Evolutionary conservation across 2,888 invertebrate species (phyloP), one percentile per base, ranked within the genome.

Genomic region (Diachrysia chrysitis): DNA sequence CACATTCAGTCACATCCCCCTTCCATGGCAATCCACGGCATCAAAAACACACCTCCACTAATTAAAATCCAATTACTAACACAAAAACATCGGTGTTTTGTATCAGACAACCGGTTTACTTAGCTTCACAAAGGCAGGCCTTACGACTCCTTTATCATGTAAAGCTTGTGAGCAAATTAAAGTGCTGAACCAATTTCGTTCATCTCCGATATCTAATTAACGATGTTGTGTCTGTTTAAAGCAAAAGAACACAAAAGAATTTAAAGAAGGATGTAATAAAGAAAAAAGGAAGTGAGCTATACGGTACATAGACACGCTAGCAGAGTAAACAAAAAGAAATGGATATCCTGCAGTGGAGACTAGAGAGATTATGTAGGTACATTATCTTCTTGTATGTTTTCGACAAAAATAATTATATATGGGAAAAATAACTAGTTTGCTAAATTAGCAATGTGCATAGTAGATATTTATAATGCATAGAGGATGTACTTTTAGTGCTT

Each of bases 151-250:
- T 81, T 81, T 82, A 79, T 75, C 71, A 79, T 82, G 80, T 82
- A 75, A 82, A 79, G 67, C 69, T 64, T 55, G 73, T 65, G 68
- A 76, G 73, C 29, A 55, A 82, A 81, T 82, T 81, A 73, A 82
- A 69, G 68, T 60, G 61, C 60, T 64, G 58, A 67, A 54, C 58
- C 79, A 69, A 73, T 78, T 81, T 70, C 48, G 67, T 67, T 54
- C 23, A 74, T 66, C 61, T 69, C 64, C 66, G 54, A 71, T 81
- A 74, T 67, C 69, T 78, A 66, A 79, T 55, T 70, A 79, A 63
- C n/a, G 53, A 25, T 70, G 59, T 53, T 53, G 61, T 25, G 58
- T 58, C 64, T 67, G 61, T 77, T 73, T 51, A 7, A 6, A 56
- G 55, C 63, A 69, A 69, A 62, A 32, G 60, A 67, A 53, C 23